phyloP scores from a whole-genome alignment of 2,113 vertebrate species.

The sheep (Ovis aries) region ARS-UI_Ramb_v3.0 NC_056061.1:89142501-89143000 shows the following conservation, averaged over 20 bases:
- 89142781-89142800: not conserved
- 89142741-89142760: not conserved
- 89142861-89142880: not conserved
- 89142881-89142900: not conserved
- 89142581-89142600: not conserved
- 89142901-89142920: not conserved
- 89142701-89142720: not conserved
- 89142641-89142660: not conserved
- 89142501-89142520: not conserved
- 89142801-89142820: not conserved
- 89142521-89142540: not conserved
- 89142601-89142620: not conserved
- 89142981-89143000: not conserved
- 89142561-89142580: not conserved
- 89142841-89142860: not conserved
- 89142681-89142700: not conserved
- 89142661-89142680: no score
- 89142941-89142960: not conserved
- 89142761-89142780: not conserved
- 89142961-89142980: accelerated
- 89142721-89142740: not conserved
- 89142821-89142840: not conserved
- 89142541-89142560: not conserved
- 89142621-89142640: not conserved
- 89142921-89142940: not conserved